These are phyloP conservation scores for Temnothorax curvispinosus DNA, from an alignment of 1,140 invertebrate genomes.

Conservation along the genomic window DNA sequence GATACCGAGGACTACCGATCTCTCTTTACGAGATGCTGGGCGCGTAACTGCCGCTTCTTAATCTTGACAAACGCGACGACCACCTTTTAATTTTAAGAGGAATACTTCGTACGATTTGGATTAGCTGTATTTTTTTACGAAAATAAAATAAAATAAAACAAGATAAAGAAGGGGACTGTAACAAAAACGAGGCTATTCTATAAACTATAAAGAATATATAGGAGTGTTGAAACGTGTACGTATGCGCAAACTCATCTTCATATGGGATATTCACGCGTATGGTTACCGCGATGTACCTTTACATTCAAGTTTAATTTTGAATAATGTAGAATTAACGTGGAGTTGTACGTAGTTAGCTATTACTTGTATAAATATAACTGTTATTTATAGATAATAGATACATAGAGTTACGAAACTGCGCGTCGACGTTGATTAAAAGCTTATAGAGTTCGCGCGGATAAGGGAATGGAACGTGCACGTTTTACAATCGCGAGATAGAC, in stretches of 20 bases:
- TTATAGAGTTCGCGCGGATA: background rate
- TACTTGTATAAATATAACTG: background rate
- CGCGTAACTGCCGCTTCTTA: background rate
- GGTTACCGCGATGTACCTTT: background rate
- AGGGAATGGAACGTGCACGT: background rate
- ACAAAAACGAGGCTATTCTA: background rate
- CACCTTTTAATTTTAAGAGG: background rate
- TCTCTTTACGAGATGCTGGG: background rate
- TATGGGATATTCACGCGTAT: background rate
- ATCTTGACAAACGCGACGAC: background rate
- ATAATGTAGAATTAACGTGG: background rate
- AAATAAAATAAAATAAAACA: background rate
- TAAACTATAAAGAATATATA: background rate
- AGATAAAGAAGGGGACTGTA: background rate
- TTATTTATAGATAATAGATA: conserved; percentile 20
- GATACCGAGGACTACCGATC: background rate
- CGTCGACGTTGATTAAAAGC: conserved; percentile 11
- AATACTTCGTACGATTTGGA: background rate
- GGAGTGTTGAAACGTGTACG: background rate
- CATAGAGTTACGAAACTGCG: background rate
- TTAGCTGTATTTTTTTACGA: no score
- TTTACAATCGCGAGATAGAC: background rate
- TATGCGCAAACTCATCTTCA: background rate
- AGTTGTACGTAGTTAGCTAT: background rate
- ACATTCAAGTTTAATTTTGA: background rate